Evolutionary conservation across 2,113 vertebrate genomes (phyloP).

Genomic region (human (Homo sapiens)): GRCh38 chr9:1074001-1074500

Average conservation of each 20-base stretch:
- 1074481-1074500: too few species aligned
- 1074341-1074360: background rate
- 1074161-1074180: background rate
- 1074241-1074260: background rate
- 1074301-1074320: background rate
- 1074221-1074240: background rate
- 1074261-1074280: background rate
- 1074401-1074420: too few species aligned
- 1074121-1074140: background rate
- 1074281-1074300: background rate
- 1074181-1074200: background rate
- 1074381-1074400: too few species aligned
- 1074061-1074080: background rate
- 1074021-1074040: background rate
- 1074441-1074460: too few species aligned
- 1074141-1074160: background rate
- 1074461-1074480: too few species aligned
- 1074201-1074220: conserved; percentile 20
- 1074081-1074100: background rate
- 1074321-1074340: background rate
- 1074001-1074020: background rate
- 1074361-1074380: background rate
- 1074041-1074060: background rate
- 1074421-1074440: too few species aligned
- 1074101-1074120: background rate